Evolutionary conservation across 2,113 vertebrate genomes (phyloP), one percentile per base, ranked within the genome.

Genomic region (Neoarius graeffei): DNA sequence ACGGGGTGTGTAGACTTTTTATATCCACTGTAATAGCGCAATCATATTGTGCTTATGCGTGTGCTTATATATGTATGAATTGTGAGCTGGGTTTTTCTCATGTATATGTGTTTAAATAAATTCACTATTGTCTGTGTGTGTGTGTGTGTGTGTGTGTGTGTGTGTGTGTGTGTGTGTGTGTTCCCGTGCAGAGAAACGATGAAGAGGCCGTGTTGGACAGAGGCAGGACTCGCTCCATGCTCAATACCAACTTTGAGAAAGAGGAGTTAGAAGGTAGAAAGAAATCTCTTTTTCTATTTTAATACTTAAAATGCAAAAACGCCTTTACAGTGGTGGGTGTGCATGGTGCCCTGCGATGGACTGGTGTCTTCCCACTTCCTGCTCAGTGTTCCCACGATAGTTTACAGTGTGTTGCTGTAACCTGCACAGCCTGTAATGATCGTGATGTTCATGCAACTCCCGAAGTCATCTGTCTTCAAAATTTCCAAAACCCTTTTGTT

Each of bases 211-310:
- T 99, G 91, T 95, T 99, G 94, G 98, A 99, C 91, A 96, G 97
- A 77, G 98, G 98, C 52, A 98, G 98, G 90, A 98, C 98, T 52
- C 98, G 98, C 76, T 98, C 98, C 90, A 98, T 99, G 96, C 97
- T 99, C 92, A 99, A 99, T 94, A 99, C 98, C 83, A 98, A 99
- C 93, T 99, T 99, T 93, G 98, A 99, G 93, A 99, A 99, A 92
- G 98, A 99, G 93, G 98, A 99, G 92, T 95, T 99, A 83, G 98
- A 99, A 99, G 98, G 98, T 99, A 95, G 96, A 64, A 11, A 25
- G 3, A n/a, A 42, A 54, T 50, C 23, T n/a, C 1, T 88, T 66
- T 84, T 57, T 74, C 20, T n/a, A 42, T 57, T 52, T 56, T 11
- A 23, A 48, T 50, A 23, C 7, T 50, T 50, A 6, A 35, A 83